phyloP scores from a whole-genome alignment of 2,113 vertebrate genomes.

The Dipodomys ordii region DNA sequence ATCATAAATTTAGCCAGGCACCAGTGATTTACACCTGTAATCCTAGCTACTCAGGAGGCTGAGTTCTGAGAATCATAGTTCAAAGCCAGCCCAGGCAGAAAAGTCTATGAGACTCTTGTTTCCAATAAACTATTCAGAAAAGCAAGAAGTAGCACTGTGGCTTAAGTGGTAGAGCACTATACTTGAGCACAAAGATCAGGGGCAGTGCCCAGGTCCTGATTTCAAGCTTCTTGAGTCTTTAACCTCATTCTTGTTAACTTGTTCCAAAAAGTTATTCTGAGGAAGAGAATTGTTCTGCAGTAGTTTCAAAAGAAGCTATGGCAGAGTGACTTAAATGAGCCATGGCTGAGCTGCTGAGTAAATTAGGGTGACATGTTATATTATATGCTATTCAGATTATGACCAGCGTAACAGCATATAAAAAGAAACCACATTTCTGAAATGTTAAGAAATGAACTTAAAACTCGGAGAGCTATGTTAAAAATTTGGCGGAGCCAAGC shows the following conservation, averaged over 20 bases:
- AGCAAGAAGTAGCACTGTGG: neutral
- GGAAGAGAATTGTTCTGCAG: neutral
- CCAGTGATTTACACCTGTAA: no score
- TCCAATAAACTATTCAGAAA: neutral
- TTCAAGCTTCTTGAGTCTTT: neutral
- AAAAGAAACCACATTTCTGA: neutral
- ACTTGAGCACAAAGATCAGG: no score
- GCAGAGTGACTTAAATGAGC: neutral
- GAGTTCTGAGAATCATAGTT: no score
- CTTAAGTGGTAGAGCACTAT: no score
- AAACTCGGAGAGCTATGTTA: neutral
- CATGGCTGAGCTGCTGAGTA: neutral
- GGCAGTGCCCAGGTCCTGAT: no score
- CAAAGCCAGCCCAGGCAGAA: no score
- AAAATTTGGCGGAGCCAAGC: neutral
- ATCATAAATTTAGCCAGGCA: no score
- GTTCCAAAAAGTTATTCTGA: neutral
- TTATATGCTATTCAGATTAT: neutral
- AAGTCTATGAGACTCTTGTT: no score
- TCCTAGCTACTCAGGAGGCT: no score
- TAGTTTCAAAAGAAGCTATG: neutral
- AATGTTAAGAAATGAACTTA: neutral
- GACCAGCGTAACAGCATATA: neutral
- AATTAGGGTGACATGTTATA: neutral
- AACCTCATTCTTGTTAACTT: neutral